Base-by-base conservation (phyloP, 2,888 invertebrate species). In the Archaeoteleia sp. region DNA sequence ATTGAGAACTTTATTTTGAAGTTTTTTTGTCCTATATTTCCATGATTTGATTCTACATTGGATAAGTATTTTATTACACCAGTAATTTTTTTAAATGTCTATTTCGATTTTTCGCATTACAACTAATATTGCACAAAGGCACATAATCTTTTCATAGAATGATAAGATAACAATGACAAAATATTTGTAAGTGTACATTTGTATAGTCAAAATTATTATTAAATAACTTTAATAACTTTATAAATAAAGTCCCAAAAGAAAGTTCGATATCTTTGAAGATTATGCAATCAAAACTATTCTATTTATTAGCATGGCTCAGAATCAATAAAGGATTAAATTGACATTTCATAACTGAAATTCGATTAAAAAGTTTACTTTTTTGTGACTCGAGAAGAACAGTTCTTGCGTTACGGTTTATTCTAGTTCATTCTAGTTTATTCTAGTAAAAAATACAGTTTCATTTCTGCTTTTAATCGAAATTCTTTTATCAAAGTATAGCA, bases 141-240 rank as follows among this genome's bases (percentile, higher is more conserved):
- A 29, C 39, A 12, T 25, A 14, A 48, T 35, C 35, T 14, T 23
- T 48, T 48, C 35, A 25, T 40, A 7, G 9, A 29, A 20, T 17
- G 51, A 51, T 39, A 39, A 51, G 39, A 29, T 51, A 51, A 12
- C 30, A 20, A 27, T 37, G 9, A 37, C 35, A 25, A 37, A 37
- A 37, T 37, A 14, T 35, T 35, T 37, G 7, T 25, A 10, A 37
- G 9, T 34, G 8, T 27, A 27, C 27, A 49, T 49, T 49, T 25
- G 35, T 14, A 27, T 49, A 49, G 30, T 20, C 30, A 9, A 14
- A 39, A 39, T 51, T 51, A 32, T 48, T 15, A 32, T 34, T 8
- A 14, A 27, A 48, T 48, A 25, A 35, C 15, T 9, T 12, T n/a
- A n/a, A n/a, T n/a, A n/a, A n/a, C n/a, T n/a, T n/a, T n/a, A 39